Conservation (phyloP, 2,888 invertebrate species). For the Smittia aterrima region DNA sequence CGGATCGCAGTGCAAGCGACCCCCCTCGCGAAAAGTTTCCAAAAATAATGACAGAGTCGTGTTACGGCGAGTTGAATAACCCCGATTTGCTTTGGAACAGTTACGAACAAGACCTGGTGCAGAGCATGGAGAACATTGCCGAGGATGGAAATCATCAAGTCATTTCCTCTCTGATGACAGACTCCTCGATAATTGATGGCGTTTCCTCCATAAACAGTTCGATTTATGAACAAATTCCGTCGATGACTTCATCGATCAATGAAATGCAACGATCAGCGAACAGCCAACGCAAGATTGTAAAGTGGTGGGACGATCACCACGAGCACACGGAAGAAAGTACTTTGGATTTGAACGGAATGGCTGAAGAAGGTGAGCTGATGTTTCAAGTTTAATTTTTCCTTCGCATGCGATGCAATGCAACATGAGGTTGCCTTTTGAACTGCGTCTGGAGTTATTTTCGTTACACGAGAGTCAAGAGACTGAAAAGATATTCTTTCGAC, state of each 20-base stretch:
- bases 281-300: constrained; percentile 31
- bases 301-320: constrained; percentile 36
- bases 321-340: constrained; percentile 29
- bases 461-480: too few species aligned
- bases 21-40: constrained; percentile 44
- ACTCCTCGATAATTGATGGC: constrained; percentile 39
- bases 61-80: constrained; percentile 51
- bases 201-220: constrained; percentile 35
- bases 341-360: constrained; percentile 7
- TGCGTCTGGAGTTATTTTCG: too few species aligned
- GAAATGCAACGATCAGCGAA: background rate
- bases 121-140: background rate
- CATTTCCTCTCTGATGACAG: constrained; percentile 29
- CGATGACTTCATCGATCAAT: constrained; percentile 26
- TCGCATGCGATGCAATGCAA: too few species aligned
- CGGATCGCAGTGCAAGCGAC: constrained; percentile 42
- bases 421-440: too few species aligned
- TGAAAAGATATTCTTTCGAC: background rate
- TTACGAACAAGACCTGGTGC: constrained; percentile 29
- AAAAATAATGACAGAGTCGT: constrained; percentile 54
- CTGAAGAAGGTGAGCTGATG: constrained; percentile 34
- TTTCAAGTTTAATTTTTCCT: background rate
- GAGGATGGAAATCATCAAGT: constrained; percentile 37
- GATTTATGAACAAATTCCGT: constrained; percentile 36
- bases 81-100: constrained; percentile 13